These are phyloP conservation scores for Leptoteleia sp. DNA, from an alignment of 1,140 invertebrate genomes.

Conservation along the genomic window DNA sequence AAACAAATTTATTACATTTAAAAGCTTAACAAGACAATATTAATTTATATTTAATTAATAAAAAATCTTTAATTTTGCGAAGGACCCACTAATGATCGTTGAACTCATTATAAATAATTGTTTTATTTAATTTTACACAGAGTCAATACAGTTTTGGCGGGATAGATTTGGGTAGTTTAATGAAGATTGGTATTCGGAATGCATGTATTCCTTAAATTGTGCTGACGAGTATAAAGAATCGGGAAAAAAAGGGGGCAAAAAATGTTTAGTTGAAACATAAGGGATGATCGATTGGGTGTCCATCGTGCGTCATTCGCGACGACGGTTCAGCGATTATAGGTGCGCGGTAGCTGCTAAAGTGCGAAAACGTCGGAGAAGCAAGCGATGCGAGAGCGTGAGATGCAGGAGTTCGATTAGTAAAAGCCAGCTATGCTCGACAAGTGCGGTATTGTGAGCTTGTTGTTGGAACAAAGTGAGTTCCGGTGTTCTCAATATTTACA, in stretches of 20 bases:
- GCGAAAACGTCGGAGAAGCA: constrained; percentile 81
- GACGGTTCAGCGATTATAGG: constrained; percentile 88
- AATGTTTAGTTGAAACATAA: constrained; percentile 78
- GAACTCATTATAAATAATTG: no score
- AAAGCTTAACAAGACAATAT: no score
- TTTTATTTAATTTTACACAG: no score
- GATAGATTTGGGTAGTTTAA: constrained; percentile 6
- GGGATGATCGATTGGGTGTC: constrained; percentile 89
- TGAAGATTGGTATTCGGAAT: no score
- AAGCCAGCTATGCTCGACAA: constrained; percentile 11
- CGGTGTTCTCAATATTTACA: not conserved
- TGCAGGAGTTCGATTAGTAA: constrained; percentile 26
- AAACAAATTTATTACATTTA: no score
- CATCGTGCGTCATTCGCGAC: constrained; percentile 83
- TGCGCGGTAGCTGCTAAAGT: constrained; percentile 85
- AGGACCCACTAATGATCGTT: no score
- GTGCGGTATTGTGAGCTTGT: constrained; percentile 54
- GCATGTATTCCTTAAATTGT: no score
- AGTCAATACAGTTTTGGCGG: no score
- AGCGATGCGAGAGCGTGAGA: constrained; percentile 43
- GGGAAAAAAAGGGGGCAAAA: constrained; percentile 15
- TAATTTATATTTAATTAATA: no score
- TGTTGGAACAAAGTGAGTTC: constrained; percentile 72
- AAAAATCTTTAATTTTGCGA: no score
- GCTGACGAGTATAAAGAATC: constrained; percentile 10